Base-by-base conservation (phyloP, 1,140 invertebrate genomes). In the Bombus superbus region DNA sequence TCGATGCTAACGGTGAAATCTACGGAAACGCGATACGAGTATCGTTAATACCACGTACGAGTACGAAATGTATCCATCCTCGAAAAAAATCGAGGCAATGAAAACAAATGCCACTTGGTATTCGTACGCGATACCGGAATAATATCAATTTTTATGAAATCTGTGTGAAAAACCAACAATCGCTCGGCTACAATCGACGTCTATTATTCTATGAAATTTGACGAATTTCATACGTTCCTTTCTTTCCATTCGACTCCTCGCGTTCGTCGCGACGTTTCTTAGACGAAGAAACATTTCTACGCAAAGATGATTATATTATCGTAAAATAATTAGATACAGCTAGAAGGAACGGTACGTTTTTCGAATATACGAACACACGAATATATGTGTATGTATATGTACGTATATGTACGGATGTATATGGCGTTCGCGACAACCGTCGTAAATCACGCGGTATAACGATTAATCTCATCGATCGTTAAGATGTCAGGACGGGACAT, bases 21-120 rank as follows among this genome's bases (percentile, higher is more conserved):
- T 77, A 35, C 35, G 38, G 81, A 77, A 69, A 83, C 32, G 59
- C 44, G 81, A 83, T 83, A 66, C 44, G 13, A 35, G 35, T 83
- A 59, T 83, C 74, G 15, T 25, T 71, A 71, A 71, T 42, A n/a
- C 11, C 69, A 1, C 32, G 18, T 22, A 53, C 47, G 18, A 25
- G 25, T 35, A 38, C 64, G 73, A 83, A 68, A 69, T 35, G 64
- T 69, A 69, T 57, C 38, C 47, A 18, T 22, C 28, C 38, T n/a
- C 25, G 69, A n/a, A n/a, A 5, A 57, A 75, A 42, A 18, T 0
- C 6, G 25, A 53, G 47, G 35, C 59, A 74, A 44, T 22, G 40
- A 25, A 64, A 62, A 75, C 38, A 57, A 25, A 42, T 9, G 32
- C 44, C 53, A 42, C 42, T 35, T 64, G n/a, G n/a, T 66, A 40